Evolutionary conservation across 1,140 invertebrate species (phyloP), one percentile per base, ranked within the genome.

Genomic region (Drosophila baimaii): DNA sequence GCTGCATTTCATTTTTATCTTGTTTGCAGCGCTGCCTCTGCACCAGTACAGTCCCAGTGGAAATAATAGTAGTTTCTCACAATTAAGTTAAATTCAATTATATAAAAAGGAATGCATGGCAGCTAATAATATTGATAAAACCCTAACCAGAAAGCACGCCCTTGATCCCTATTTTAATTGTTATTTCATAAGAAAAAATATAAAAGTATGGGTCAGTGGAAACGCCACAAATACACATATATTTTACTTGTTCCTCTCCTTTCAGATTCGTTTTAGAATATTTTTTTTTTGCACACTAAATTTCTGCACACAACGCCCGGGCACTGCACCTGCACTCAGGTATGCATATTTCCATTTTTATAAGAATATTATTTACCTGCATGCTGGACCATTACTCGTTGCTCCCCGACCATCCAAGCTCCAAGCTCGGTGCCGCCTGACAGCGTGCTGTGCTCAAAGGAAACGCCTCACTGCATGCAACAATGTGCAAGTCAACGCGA

Each of bases 401-500:
- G 10, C n/a, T 6, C 17, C 12, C 12, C 47, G n/a, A 33, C 19
- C 54, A 44, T 49, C 62, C 47, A 59, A 77, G 72, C 68, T 79
- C 46, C 52, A 49, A 49, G 51, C 58, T 72, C 62, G 49, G 63
- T 70, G 78, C 66, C 55, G 70, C 47, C 54, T 46, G 65, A 35
- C 62, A 69, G 79, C 58, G 83, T 71, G 70, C 82, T 65, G 58
- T 46, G 66, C 82, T 82, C 75, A 82, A 83, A 88, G 83, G 68
- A 88, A 79, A 82, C 79, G 83, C 79, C 76, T 77, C 71, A 44
- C 63, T 73, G 76, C 63, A 66, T 88, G 83, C 84, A 88, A 89
- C 83, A 88, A 83, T 89, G 77, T 88, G 80, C 79, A 70, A 82
- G 84, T 83, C 69, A 89, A 89, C 80, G 58, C 61, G 71, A 86